A percentile compares a stretch with the other conserved stretches of the same genome.
Conservation (phyloP, 2,797 vertebrate species). For the Megalops cyprinoides region DNA sequence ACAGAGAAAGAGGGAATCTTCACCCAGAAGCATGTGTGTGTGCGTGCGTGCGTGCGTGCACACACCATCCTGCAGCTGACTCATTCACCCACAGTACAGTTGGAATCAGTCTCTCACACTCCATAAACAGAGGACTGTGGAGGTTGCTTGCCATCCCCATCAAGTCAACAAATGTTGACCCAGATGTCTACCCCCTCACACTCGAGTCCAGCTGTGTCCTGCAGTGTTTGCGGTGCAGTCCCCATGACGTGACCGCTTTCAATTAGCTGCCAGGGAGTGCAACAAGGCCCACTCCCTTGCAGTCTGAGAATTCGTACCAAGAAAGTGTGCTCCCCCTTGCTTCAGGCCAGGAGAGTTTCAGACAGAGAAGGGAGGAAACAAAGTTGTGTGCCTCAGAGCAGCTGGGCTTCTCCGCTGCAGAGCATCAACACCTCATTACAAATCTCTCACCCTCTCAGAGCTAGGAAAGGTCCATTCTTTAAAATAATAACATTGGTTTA, state of each 20-base stretch:
- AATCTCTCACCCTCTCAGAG: not conserved
- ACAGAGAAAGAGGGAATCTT: no score
- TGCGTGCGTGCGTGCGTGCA: conserved; percentile 31
- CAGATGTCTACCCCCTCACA: not conserved
- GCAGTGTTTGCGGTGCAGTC: not conserved
- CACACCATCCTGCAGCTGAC: not conserved
- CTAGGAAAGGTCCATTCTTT: not conserved
- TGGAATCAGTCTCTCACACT: no score
- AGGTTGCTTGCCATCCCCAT: not conserved
- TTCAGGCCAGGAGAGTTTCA: no score
- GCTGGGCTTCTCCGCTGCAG: not conserved
- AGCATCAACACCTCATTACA: not conserved
- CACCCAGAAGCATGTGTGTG: conserved; percentile 46
- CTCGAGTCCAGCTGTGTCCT: not conserved
- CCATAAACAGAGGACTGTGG: no score
- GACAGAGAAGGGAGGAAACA: not conserved
- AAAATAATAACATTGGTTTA: no score
- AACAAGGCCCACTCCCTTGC: not conserved
- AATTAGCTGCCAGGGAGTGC: not conserved
- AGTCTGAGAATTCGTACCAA: no score
- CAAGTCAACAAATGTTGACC: not conserved
- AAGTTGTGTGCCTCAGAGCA: not conserved
- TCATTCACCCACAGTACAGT: no score
- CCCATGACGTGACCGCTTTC: not conserved
- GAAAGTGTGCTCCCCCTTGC: no score